These are phyloP conservation scores for Pseudanteris insignis DNA, from an alignment of 2,888 invertebrate species.

Conservation along the genomic window DNA sequence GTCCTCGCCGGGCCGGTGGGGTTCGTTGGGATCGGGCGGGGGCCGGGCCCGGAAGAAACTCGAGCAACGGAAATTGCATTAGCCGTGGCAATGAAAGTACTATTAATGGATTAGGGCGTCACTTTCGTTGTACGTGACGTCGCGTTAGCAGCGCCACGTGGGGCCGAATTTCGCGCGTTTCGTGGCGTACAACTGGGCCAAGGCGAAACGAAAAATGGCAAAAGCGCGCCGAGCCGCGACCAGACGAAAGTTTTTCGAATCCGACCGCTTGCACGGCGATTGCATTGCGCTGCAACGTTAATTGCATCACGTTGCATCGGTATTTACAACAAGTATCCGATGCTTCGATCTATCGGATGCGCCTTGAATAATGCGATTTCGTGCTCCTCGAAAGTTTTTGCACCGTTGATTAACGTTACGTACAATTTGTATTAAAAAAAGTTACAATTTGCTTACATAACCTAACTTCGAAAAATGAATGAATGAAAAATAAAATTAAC, in stretches of 20 bases:
- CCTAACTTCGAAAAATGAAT: too few species aligned
- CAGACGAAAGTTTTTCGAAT: constrained; percentile 23
- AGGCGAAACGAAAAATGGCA: constrained; percentile 15
- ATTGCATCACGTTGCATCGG: not conserved
- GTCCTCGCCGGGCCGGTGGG: too few species aligned
- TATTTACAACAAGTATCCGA: too few species aligned
- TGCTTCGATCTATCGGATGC: not conserved
- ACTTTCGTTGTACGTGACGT: not conserved
- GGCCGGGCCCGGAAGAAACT: constrained; percentile 7
- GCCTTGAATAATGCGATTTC: too few species aligned
- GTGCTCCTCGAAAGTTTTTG: too few species aligned
- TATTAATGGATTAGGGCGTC: constrained; percentile 6
- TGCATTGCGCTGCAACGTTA: not conserved
- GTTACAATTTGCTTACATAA: too few species aligned
- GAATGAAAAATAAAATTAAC: too few species aligned
- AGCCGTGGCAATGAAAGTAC: constrained; percentile 36
- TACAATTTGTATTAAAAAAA: too few species aligned
- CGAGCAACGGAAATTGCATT: constrained; percentile 28
- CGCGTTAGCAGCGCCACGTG: not conserved
- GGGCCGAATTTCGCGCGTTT: constrained; percentile 19
- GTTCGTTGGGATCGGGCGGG: constrained; percentile 9
- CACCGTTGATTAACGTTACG: too few species aligned
- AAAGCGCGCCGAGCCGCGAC: constrained; percentile 1
- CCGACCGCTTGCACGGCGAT: not conserved
- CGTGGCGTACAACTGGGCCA: constrained; percentile 30